Evolutionary conservation across 2,888 invertebrate genomes (phyloP), one percentile per base, ranked within the genome.

Genomic region (Acleris cristana): DNA sequence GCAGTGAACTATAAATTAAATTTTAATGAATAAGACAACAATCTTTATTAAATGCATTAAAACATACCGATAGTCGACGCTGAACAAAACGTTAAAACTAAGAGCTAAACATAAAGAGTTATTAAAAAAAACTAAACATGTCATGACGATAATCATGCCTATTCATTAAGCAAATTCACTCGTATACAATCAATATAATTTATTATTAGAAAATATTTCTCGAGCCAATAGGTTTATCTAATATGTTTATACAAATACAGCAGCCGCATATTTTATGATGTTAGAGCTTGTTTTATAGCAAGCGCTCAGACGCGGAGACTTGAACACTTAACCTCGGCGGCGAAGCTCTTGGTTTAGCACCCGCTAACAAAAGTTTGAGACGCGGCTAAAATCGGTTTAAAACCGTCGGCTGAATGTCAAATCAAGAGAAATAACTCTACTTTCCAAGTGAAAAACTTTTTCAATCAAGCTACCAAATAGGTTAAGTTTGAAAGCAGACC

Each of bases 361-460:
- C 34, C 26, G 62, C 34, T 45, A 53, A 53, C 45, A 40, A 16
- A 19, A 45, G 52, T 57, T 53, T 52, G 18, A 59, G 49, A 44
- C 16, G n/a, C 66, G 34, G 48, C 62, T 58, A 53, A 53, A 66
- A 58, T 26, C 45, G 23, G 58, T 62, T 62, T 67, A 57, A 57
- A 67, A 52, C 60, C 56, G 51, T 57, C 57, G 62, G 23, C 66
- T 62, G 62, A 67, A 62, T 53, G 65, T 61, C 65, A 69, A 69
- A 62, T 65, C 56, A 48, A 65, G 52, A 57, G 21, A 23, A 10
- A 10, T 34, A 62, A 48, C 3, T 51, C 58, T 65, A 69, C 65
- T 73, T 73, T 72, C 69, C 64, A 65, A 69, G 68, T 64, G 64
- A 63, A 60, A 51, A 77, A 79, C 74, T 80, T 79, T 76, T 76